Evolutionary conservation across 2,113 vertebrate genomes (phyloP).

Genomic region (Phycodurus eques): DNA sequence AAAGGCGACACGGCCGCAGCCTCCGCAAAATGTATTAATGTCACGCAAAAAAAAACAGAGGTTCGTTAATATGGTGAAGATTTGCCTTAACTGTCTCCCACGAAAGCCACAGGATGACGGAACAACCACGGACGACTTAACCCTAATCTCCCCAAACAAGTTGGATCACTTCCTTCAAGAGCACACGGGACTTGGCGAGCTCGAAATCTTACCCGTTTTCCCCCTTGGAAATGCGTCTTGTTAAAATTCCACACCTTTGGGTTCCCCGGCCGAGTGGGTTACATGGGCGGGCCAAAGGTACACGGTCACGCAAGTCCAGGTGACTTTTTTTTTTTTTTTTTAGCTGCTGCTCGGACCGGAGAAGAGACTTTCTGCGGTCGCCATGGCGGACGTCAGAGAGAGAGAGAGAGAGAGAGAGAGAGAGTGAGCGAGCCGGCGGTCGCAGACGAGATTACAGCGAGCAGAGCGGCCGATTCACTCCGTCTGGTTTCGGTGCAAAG

Average conservation of each 20-base stretch:
- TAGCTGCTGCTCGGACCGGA: conserved; percentile 34
- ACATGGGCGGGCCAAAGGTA: conserved; percentile 32
- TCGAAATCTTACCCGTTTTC: conserved; percentile 46
- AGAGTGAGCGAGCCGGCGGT: conserved; percentile 1
- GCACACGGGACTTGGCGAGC: conserved; percentile 33
- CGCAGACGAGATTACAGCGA: conserved; percentile 1
- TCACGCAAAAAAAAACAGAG: conserved; percentile 6
- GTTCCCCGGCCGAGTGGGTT: conserved; percentile 32
- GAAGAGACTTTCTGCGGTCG: conserved; percentile 63
- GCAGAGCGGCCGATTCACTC: not conserved
- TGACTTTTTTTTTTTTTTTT: conserved; percentile 24
- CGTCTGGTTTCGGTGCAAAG: not conserved
- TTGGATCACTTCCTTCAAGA: conserved; percentile 62
- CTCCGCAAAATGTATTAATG: conserved; percentile 16
- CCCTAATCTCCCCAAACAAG: conserved; percentile 73
- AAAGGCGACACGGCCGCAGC: not conserved
- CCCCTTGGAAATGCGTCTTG: conserved; percentile 41
- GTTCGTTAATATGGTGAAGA: not conserved
- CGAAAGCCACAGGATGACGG: conserved; percentile 51
- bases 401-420: conserved; percentile 17
- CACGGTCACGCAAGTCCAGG: not conserved
- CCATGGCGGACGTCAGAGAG: conserved; percentile 74
- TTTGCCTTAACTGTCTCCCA: conserved; percentile 22
- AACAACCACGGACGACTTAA: conserved; percentile 66
- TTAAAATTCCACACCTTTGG: conserved; percentile 39